Evolutionary conservation across 2,797 vertebrate species (phyloP).

Genomic region (Aphelocoma californica): DNA sequence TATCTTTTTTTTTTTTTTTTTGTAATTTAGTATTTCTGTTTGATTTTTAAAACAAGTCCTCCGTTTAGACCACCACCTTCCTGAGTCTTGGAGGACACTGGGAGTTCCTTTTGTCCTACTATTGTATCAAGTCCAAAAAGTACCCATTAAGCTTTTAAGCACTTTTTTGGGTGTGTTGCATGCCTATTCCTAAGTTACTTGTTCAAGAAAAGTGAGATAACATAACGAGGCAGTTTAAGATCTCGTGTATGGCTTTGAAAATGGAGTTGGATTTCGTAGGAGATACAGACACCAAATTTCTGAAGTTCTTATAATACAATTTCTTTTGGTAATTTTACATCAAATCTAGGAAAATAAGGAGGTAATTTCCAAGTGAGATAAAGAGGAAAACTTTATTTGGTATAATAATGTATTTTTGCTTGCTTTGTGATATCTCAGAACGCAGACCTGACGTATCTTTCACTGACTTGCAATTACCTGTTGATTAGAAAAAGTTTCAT

Average conservation of each 20-base stretch:
- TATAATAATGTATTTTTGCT: neutral
- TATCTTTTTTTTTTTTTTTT: neutral
- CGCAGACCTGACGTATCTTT: neutral
- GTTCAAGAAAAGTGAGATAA: neutral
- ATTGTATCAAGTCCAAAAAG: neutral
- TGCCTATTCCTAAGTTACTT: neutral
- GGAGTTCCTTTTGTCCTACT: neutral
- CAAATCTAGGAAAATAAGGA: neutral
- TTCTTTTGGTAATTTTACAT: neutral
- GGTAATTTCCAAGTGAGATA: neutral
- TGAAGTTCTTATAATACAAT: neutral
- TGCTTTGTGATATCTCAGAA: neutral
- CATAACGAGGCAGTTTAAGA: neutral
- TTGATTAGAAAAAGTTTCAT: neutral
- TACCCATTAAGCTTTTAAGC: neutral
- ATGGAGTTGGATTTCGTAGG: neutral
- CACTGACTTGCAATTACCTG: neutral
- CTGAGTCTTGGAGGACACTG: neutral
- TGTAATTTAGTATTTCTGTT: neutral
- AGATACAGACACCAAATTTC: accelerated
- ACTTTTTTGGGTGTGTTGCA: neutral
- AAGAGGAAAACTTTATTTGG: neutral
- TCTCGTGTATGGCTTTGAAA: neutral
- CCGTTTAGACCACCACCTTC: neutral
- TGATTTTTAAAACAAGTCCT: neutral